phyloP scores from a whole-genome alignment of 2,113 vertebrate genomes.

The Periophthalmus modestus region DNA sequence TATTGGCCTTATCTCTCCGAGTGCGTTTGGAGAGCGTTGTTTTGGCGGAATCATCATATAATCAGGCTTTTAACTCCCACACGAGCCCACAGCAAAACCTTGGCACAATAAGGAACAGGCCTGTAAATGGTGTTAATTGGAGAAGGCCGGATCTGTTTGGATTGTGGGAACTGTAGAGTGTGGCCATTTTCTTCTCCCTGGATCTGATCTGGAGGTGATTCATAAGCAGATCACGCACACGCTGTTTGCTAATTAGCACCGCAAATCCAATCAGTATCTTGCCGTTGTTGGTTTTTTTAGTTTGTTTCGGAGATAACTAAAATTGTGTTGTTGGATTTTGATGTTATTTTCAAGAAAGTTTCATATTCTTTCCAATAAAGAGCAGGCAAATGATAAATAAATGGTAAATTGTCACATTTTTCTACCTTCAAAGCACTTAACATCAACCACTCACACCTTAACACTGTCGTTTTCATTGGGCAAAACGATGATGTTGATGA shows the following conservation, averaged over 20 bases:
- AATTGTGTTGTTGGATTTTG: not conserved
- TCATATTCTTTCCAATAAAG: too few relatives aligned
- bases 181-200: not conserved
- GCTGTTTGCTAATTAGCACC: not conserved
- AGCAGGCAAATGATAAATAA: too few relatives aligned
- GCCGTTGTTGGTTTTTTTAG: not conserved
- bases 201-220: conserved; percentile 4
- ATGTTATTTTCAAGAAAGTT: not conserved
- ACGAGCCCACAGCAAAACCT: not conserved
- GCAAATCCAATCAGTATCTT: not conserved
- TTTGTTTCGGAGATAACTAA: not conserved
- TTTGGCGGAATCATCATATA: conserved; percentile 7
- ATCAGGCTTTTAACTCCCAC: conserved; percentile 11
- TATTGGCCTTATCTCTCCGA: not conserved
- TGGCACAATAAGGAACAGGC: not conserved
- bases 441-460: too few relatives aligned
- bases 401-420: too few relatives aligned
- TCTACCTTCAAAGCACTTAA: too few relatives aligned
- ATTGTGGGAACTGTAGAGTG: not conserved
- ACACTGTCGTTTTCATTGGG: too few relatives aligned
- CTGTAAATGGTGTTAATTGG: conserved; percentile 11
- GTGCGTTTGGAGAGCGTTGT: not conserved
- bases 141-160: not conserved
- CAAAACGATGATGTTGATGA: too few relatives aligned
- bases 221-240: too few relatives aligned